Conservation (phyloP, 2,797 vertebrate species). For the Pipistrellus pipistrellus region DNA sequence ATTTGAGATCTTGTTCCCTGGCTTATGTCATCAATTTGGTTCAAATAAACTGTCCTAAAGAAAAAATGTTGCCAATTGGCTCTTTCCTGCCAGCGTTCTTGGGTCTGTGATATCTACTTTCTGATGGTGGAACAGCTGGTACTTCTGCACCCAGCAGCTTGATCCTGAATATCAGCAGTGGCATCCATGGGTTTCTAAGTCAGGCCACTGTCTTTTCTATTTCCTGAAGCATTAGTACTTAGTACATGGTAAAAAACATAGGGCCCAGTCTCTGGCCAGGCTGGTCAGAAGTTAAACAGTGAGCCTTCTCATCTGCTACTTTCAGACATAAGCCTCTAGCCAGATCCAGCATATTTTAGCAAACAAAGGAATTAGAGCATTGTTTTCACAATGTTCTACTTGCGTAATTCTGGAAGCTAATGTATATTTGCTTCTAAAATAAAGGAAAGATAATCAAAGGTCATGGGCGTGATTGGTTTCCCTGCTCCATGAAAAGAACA, state of each 20-base stretch:
- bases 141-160: not conserved
- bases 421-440: slow-evolving; percentile 69
- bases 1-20: not conserved
- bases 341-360: not conserved
- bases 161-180: not conserved
- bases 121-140: not conserved
- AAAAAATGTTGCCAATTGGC: not conserved
- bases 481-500: slow-evolving; percentile 48
- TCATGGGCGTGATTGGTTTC: slow-evolving; percentile 41
- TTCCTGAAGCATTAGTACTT: not conserved
- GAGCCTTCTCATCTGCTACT: not conserved
- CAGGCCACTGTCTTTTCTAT: not conserved
- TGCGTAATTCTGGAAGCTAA: slow-evolving; percentile 42
- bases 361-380: slow-evolving; percentile 49
- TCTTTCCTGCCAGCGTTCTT: slow-evolving; percentile 22
- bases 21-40: not conserved
- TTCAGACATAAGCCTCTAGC: not conserved
- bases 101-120: not conserved
- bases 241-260: not conserved
- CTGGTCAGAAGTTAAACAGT: slow-evolving; percentile 21
- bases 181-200: not conserved
- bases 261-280: not conserved
- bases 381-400: slow-evolving; percentile 48
- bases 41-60: not conserved
- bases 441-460: slow-evolving; percentile 54